Conservation (phyloP, 1,140 invertebrate species). For the Calliphora vicina region DNA sequence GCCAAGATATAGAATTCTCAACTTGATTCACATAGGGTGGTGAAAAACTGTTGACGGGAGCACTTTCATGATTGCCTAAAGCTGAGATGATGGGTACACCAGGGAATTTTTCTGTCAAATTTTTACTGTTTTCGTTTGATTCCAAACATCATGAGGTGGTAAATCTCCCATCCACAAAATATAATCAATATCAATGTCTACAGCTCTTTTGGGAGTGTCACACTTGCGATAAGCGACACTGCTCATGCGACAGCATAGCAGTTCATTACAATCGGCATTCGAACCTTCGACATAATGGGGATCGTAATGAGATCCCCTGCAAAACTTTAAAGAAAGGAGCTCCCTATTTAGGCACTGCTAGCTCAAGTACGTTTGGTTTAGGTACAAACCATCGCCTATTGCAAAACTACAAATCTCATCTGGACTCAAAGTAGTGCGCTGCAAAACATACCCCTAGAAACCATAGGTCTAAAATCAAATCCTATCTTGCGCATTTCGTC, state of each 20-base stretch:
- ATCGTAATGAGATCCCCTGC: constrained; percentile 93
- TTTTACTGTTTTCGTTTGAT: constrained; percentile 92
- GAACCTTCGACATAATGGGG: constrained; percentile 88
- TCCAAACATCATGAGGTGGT: constrained; percentile 97
- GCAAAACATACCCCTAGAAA: constrained; percentile 81
- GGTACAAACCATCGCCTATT: constrained; percentile 87
- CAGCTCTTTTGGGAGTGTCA: constrained; percentile 87
- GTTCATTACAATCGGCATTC: constrained; percentile 90
- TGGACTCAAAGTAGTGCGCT: constrained; percentile 78
- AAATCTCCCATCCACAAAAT: constrained; percentile 98
- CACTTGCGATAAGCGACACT: constrained; percentile 91
- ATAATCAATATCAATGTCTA: constrained; percentile 94
- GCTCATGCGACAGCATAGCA: constrained; percentile 84
- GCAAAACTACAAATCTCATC: constrained; percentile 91
- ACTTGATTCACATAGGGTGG: constrained; percentile 84
- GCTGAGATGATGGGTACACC: constrained; percentile 92
- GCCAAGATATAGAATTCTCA: constrained; percentile 86
- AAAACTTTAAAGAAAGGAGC: constrained; percentile 88
- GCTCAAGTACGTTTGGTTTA: constrained; percentile 71
- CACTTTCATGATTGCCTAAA: constrained; percentile 95
- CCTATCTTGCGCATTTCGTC: too few relatives aligned
- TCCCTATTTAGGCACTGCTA: constrained; percentile 73
- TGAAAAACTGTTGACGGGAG: constrained; percentile 95
- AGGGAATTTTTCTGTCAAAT: constrained; percentile 87
- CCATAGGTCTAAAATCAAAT: too few relatives aligned